Conservation (phyloP, 2,888 invertebrate species). For the Drosophila mayaguana region DNA sequence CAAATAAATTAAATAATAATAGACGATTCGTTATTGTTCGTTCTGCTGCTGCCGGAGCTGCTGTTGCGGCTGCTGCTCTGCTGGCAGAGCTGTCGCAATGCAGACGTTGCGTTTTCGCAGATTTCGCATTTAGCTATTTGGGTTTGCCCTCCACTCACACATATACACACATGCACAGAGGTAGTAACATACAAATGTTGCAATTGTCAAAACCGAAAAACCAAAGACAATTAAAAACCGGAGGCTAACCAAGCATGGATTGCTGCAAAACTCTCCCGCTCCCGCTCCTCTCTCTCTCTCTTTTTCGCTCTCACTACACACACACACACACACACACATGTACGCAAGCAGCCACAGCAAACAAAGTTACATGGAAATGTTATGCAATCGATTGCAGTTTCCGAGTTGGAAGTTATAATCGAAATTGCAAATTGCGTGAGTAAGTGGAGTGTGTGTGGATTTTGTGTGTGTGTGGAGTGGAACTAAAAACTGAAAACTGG, state of each 20-base stretch:
- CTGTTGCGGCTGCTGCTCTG: slow-evolving; percentile 7
- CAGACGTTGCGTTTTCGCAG: slow-evolving; percentile 59
- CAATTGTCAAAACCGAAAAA: slow-evolving; percentile 54
- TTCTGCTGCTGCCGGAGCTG: slow-evolving; percentile 13
- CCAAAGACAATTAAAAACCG: slow-evolving; percentile 45
- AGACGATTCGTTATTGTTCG: slow-evolving; percentile 23
- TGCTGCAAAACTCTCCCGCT: slow-evolving; percentile 23
- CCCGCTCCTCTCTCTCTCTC: slow-evolving; percentile 4
- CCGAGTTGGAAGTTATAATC: slow-evolving; percentile 46
- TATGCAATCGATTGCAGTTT: slow-evolving; percentile 63
- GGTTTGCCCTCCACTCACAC: slow-evolving; percentile 38
- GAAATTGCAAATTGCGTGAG: slow-evolving; percentile 59
- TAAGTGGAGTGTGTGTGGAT: slow-evolving; percentile 1
- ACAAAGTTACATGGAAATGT: slow-evolving; percentile 35
- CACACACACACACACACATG: background rate
- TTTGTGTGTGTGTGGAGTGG: background rate
- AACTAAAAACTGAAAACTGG: slow-evolving; percentile 12
- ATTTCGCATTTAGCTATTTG: slow-evolving; percentile 57
- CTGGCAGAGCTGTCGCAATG: slow-evolving; percentile 47
- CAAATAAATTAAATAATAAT: slow-evolving; percentile 48
- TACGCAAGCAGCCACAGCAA: background rate
- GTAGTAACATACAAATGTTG: slow-evolving; percentile 48
- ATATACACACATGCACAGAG: background rate
- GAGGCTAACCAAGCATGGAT: slow-evolving; percentile 37
- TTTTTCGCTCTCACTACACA: background rate